Percentiles rank a stretch among this genome's conserved stretches.
These are phyloP conservation scores for Aulostomus chinensis DNA, from an alignment of 2,797 vertebrate genomes.

Conservation along the genomic window DNA sequence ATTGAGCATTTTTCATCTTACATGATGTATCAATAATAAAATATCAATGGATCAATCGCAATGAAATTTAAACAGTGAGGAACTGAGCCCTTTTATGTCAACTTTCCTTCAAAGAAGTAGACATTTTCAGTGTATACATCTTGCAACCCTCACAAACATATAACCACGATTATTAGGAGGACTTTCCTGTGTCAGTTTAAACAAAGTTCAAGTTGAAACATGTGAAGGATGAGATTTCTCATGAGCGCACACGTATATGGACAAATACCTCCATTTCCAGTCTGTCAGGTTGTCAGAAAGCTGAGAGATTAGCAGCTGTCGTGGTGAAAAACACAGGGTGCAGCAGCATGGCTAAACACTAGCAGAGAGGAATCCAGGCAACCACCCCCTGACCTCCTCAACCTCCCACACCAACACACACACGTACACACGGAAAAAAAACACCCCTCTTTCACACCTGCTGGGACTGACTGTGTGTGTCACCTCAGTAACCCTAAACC, in stretches of 20 bases:
- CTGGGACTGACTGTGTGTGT: constrained; percentile 16
- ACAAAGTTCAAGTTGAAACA: constrained; percentile 39
- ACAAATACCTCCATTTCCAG: constrained; percentile 46
- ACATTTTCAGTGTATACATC: no score
- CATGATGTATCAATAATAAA: no score
- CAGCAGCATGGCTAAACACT: constrained; percentile 43
- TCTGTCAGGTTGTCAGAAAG: constrained; percentile 26
- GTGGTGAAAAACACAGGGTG: constrained; percentile 53
- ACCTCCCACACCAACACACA: constrained; percentile 20
- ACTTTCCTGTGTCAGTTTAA: constrained; percentile 45
- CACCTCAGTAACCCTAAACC: constrained; percentile 1
- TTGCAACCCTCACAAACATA: background rate
- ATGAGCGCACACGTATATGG: constrained; percentile 15
- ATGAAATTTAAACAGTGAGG: no score
- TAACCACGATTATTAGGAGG: constrained; percentile 3
- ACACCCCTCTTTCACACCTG: constrained; percentile 55
- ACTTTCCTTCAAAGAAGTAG: no score
- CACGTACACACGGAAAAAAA: constrained; percentile 13
- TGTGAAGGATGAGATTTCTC: constrained; percentile 22
- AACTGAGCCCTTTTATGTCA: no score
- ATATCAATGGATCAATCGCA: no score
- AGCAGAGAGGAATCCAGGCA: constrained; percentile 55
- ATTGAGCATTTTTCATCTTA: no score
- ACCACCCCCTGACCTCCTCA: constrained; percentile 34
- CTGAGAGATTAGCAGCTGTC: constrained; percentile 63